These are phyloP conservation scores for Strigamia crassipes DNA, from an alignment of 2,888 invertebrate genomes.

Conservation along the genomic window DNA sequence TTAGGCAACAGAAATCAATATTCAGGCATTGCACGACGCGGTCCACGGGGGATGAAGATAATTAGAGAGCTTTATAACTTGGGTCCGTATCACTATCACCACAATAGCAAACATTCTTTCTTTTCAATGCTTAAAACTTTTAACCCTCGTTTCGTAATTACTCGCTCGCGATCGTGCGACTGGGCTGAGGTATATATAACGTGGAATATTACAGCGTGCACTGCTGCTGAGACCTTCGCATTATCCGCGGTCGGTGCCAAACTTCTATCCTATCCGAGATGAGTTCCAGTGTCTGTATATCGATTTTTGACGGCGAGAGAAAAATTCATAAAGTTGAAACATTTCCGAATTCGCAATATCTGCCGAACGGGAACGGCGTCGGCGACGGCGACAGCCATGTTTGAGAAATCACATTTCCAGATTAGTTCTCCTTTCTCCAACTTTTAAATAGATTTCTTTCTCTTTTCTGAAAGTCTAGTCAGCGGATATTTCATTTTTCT, in stretches of 20 bases:
- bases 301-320: constrained; percentile 22
- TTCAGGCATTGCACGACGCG: not conserved
- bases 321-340: constrained; percentile 39
- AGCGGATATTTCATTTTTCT: not conserved
- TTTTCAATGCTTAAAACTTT: not conserved
- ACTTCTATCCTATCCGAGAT: constrained; percentile 13
- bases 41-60: constrained; percentile 18
- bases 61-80: constrained; percentile 22
- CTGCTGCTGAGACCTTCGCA: not conserved
- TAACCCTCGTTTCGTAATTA: not conserved
- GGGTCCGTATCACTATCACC: not conserved
- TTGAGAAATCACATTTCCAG: constrained; percentile 31
- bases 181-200: too few relatives aligned
- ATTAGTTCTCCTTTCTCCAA: constrained; percentile 4
- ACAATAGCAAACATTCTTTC: not conserved
- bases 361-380: constrained; percentile 15
- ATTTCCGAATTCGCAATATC: constrained; percentile 42
- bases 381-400: too few relatives aligned
- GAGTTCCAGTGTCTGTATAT: constrained; percentile 18
- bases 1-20: constrained; percentile 40
- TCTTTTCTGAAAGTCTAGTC: not conserved
- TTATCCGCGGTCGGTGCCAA: not conserved
- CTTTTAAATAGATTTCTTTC: constrained; percentile 20
- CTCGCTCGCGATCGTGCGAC: too few relatives aligned
- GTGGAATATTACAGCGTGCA: not conserved